phyloP scores from a whole-genome alignment of 2,888 invertebrate genomes.

The Apomyelois bistriatella region DNA sequence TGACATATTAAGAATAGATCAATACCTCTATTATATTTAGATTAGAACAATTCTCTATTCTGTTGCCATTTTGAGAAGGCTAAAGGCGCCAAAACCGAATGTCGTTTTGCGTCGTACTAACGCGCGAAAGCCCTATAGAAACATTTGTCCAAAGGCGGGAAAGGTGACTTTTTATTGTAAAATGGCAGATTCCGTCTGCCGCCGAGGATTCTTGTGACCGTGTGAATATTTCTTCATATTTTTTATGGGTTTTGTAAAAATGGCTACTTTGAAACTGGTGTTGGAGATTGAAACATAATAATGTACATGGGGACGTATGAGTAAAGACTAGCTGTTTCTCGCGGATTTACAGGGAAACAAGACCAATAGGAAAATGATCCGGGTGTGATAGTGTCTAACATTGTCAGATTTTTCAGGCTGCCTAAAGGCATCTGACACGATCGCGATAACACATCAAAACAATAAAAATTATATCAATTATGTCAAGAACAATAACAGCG shows the following conservation, averaged over 20 bases:
- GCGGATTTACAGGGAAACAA: too few relatives aligned
- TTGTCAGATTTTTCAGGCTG: too few relatives aligned
- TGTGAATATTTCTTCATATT: neutral
- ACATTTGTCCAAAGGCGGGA: neutral
- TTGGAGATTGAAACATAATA: neutral
- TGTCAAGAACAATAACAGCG: conserved; percentile 18
- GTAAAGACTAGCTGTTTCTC: too few relatives aligned
- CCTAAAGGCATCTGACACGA: too few relatives aligned
- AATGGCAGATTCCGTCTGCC: neutral
- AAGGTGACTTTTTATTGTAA: neutral
- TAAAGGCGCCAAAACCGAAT: too few relatives aligned
- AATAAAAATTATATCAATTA: conserved; percentile 3
- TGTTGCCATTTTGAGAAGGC: too few relatives aligned
- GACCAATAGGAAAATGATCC: too few relatives aligned
- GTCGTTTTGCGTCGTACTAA: too few relatives aligned
- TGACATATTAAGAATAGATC: too few relatives aligned
- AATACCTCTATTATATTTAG: too few relatives aligned
- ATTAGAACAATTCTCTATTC: too few relatives aligned
- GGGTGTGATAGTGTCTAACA: too few relatives aligned
- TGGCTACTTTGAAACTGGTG: neutral
- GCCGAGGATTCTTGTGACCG: neutral
- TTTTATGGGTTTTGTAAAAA: neutral
- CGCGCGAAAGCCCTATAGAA: neutral
- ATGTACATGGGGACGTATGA: neutral
- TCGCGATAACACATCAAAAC: neutral